These are phyloP conservation scores for Odontothrips loti DNA, from an alignment of 2,888 invertebrate species.

Conservation along the genomic window DNA sequence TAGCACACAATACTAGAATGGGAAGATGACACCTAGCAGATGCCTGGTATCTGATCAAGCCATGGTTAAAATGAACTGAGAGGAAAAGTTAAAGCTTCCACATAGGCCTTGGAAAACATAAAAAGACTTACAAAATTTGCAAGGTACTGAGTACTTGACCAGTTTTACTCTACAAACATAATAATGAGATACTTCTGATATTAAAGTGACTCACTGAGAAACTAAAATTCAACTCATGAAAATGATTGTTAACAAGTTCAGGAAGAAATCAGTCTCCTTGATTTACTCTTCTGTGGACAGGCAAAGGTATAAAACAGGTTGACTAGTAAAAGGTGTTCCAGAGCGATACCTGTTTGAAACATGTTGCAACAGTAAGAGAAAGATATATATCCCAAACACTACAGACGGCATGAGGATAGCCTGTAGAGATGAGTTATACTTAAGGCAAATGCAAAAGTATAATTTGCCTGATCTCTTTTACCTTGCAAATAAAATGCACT, in stretches of 20 bases:
- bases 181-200: not conserved
- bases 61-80: not conserved
- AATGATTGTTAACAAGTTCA: not conserved
- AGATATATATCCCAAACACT: too few relatives aligned
- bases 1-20: too few relatives aligned
- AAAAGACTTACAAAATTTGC: not conserved
- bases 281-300: not conserved
- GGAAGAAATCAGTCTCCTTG: slow-evolving; percentile 6
- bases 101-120: not conserved
- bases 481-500: not conserved
- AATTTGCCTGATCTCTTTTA: not conserved
- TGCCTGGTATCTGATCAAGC: too few relatives aligned
- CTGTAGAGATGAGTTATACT: too few relatives aligned
- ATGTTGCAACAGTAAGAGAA: too few relatives aligned
- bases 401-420: too few relatives aligned
- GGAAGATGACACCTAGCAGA: too few relatives aligned
- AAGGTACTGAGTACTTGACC: not conserved
- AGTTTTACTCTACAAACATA: not conserved
- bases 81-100: not conserved
- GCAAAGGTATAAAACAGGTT: not conserved
- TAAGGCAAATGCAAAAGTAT: too few relatives aligned
- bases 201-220: not conserved
- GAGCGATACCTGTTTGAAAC: not conserved
- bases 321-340: not conserved
- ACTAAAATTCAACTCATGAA: not conserved